Conservation (phyloP, 1,140 invertebrate species). For the Aphelenchoides avenae region DNA sequence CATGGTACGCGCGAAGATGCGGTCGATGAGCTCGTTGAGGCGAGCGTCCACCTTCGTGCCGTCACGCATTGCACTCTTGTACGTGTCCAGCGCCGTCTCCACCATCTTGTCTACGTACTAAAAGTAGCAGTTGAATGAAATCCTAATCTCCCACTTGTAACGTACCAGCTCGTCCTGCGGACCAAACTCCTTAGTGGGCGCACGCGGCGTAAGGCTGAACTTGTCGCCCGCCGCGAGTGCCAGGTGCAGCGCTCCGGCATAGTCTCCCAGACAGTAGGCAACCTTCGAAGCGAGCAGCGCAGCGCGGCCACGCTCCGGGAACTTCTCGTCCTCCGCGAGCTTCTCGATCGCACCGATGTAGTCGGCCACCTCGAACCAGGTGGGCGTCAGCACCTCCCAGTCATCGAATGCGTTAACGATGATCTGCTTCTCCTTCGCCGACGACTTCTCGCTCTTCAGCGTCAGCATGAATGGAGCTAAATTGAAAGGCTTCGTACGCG, state of each 20-base stretch:
- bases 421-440: constrained; percentile 49
- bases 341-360: constrained; percentile 45
- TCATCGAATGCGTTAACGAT: constrained; percentile 53
- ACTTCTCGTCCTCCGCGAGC: constrained; percentile 82
- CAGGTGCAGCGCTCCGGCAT: constrained; percentile 38
- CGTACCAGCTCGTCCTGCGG: constrained; percentile 43
- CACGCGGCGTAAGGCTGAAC: constrained; percentile 76
- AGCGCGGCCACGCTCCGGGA: constrained; percentile 80
- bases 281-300: constrained; percentile 91
- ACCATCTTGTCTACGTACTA: constrained; percentile 71
- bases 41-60: constrained; percentile 72
- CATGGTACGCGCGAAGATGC: constrained; percentile 79
- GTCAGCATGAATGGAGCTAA: no score
- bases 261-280: constrained; percentile 52
- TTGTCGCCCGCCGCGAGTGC: constrained; percentile 45
- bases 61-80: constrained; percentile 49
- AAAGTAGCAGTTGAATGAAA: constrained; percentile 80
- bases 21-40: constrained; percentile 86
- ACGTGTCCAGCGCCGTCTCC: constrained; percentile 63
- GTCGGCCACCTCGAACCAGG: constrained; percentile 57
- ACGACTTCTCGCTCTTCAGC: no score
- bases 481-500: no score
- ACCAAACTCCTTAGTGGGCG: constrained; percentile 83
- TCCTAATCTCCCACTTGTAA: constrained; percentile 71
- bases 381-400: constrained; percentile 51